Conservation (phyloP, 1,140 invertebrate genomes). For the Drosophila virilis region DNA sequence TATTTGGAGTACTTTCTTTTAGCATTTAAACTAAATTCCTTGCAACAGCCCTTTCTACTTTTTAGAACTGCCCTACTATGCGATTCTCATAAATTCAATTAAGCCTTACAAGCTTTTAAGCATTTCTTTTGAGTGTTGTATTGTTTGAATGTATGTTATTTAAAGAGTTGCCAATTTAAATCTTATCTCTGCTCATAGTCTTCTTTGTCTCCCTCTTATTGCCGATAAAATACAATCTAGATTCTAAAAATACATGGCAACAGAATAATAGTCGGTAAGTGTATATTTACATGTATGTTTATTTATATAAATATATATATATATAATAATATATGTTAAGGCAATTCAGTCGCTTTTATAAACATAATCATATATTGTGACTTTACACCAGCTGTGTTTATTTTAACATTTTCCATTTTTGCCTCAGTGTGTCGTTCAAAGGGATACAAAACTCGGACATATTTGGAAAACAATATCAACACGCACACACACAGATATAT, state of each 20-base stretch:
- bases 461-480: slow-evolving; percentile 33
- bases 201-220: background rate
- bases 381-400: slow-evolving; percentile 30
- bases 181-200: too few relatives aligned
- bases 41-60: too few relatives aligned
- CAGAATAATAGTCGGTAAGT: background rate
- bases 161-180: too few relatives aligned
- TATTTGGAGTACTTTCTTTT: too few relatives aligned
- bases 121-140: too few relatives aligned
- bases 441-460: slow-evolving; percentile 21
- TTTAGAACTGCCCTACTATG: too few relatives aligned
- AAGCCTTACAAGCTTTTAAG: too few relatives aligned
- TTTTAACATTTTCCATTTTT: slow-evolving; percentile 39
- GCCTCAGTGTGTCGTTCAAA: slow-evolving; percentile 8
- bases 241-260: too few relatives aligned
- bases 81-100: too few relatives aligned
- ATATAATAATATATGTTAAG: background rate
- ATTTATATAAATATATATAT: background rate
- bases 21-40: too few relatives aligned
- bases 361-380: slow-evolving; percentile 7
- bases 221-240: too few relatives aligned
- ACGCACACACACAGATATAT: slow-evolving; percentile 14
- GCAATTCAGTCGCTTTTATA: background rate
- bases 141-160: too few relatives aligned
- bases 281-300: background rate